These are phyloP conservation scores for Hyles lineata DNA, from an alignment of 2,888 invertebrate species.

Conservation along the genomic window DNA sequence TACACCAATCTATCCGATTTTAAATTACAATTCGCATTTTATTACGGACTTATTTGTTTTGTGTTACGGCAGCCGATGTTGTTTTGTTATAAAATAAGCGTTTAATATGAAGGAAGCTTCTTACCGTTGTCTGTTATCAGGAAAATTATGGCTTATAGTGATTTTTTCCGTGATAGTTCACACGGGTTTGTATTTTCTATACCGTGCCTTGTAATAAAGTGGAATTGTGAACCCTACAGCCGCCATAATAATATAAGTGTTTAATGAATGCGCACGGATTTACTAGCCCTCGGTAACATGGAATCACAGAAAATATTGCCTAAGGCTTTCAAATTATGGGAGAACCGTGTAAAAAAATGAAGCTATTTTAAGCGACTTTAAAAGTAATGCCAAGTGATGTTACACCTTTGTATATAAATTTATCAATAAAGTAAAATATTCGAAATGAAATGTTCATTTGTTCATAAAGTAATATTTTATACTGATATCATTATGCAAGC, in stretches of 20 bases:
- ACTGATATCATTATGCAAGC: no score
- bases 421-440: no score
- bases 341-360: constrained; percentile 53
- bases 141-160: constrained; percentile 43
- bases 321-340: constrained; percentile 59
- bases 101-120: constrained; percentile 33
- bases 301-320: constrained; percentile 56
- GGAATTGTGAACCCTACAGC: constrained; percentile 51
- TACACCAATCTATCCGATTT: constrained; percentile 52
- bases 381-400: constrained; percentile 44
- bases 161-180: constrained; percentile 35
- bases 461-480: no score
- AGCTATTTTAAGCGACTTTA: constrained; percentile 47
- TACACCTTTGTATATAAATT: constrained; percentile 47
- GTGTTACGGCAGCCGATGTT: constrained; percentile 30
- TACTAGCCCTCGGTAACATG: constrained; percentile 48
- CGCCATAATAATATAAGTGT: constrained; percentile 48
- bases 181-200: constrained; percentile 42
- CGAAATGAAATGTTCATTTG: not conserved
- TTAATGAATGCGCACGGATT: constrained; percentile 60
- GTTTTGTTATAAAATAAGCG: constrained; percentile 35
- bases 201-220: constrained; percentile 56
- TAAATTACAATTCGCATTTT: constrained; percentile 51
- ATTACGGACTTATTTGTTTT: constrained; percentile 50
- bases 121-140: constrained; percentile 48